Evolutionary conservation across 2,113 vertebrate species (phyloP), one percentile per base, ranked within the genome.

Genomic region (Orthonyx spaldingii): DNA sequence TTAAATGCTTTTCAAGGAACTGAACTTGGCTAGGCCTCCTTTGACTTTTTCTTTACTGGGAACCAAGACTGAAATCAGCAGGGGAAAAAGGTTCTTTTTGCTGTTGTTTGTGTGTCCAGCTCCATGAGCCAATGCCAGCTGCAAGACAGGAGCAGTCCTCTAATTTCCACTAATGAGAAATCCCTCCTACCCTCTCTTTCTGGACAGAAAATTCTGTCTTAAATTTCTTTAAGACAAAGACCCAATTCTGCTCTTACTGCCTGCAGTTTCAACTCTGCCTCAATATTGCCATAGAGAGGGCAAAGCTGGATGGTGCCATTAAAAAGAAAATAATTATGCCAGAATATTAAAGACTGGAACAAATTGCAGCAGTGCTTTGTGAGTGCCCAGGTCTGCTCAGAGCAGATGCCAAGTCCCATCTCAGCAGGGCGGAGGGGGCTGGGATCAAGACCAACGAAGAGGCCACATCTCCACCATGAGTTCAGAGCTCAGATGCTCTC

Each of bases 161-260:
- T 47, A 46, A 87, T 78, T 94, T 88, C 66, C 46, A 72, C 35
- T 92, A 92, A 90, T 84, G n/a, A 93, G 64, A 93, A 94, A 87
- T 89, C 32, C 37, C 59, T 89, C 41, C 80, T 90, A 17, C 33
- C 16, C 5, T 79, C 30, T 92, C 32, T 21, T 75, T 87, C 83
- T 96, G 72, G 44, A 47, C 69, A 82, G 60, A 83, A 94, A 79
- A 56, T 27, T 66, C n/a, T 64, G 63, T 93, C 89, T 96, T 87
- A 50, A 72, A 86, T 92, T 95, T 85, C 93, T 84, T 70, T 71
- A 71, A 89, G 74, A 95, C 86, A 97, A 94, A 93, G 89, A 87
- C 30, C 17, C 70, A 37, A 78, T 93, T 96, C 89, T 94, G 19
- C 53, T 89, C n/a, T 59, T 64, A 41, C 18, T 68, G 60, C 30